Evolutionary conservation across 1,140 invertebrate genomes (phyloP).

Genomic region (Neodiprion virginianus): DNA sequence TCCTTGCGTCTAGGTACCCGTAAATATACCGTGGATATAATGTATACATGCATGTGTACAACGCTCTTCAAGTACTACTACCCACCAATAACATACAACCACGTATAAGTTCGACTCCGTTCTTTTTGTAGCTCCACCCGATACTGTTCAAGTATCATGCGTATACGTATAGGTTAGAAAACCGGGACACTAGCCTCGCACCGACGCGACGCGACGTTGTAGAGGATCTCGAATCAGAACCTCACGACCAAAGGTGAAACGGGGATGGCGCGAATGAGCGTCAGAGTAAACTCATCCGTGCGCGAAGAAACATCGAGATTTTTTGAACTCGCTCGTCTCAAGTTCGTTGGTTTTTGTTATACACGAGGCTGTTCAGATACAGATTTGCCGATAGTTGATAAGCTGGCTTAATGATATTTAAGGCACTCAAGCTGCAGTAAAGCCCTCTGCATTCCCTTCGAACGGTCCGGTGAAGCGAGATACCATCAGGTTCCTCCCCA

Average conservation of each 20-base stretch:
- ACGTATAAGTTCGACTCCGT: background rate
- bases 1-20: background rate
- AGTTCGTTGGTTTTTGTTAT: constrained; percentile 16
- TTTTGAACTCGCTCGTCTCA: background rate
- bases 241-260: background rate
- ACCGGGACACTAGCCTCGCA: background rate
- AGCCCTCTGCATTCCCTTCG: constrained; percentile 33
- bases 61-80: background rate
- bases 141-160: background rate
- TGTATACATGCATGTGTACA: background rate
- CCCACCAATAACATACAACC: background rate
- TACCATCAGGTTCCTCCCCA: constrained; percentile 1
- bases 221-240: background rate
- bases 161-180: too few species aligned
- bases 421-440: constrained; percentile 33
- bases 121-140: background rate
- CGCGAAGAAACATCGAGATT: constrained; percentile 1
- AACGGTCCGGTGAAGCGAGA: constrained; percentile 26
- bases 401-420: constrained; percentile 37
- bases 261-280: constrained; percentile 3
- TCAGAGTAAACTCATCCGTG: background rate
- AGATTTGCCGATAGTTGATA: constrained; percentile 34
- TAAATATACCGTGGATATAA: background rate
- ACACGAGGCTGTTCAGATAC: constrained; percentile 16
- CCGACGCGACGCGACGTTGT: background rate